Evolutionary conservation across 2,888 invertebrate species (phyloP).

Genomic region (Theristus sp.): DNA sequence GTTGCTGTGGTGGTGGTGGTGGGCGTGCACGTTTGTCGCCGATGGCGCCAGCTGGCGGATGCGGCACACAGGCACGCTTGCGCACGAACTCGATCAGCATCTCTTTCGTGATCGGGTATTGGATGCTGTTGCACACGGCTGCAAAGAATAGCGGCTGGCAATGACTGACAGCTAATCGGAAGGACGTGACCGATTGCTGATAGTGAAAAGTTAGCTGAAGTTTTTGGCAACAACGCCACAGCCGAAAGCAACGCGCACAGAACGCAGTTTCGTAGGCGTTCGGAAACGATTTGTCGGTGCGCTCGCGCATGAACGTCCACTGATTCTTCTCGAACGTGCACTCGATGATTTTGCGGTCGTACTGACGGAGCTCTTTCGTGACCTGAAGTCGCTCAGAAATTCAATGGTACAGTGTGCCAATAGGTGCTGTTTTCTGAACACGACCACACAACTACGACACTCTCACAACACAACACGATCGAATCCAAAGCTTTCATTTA

Average conservation of each 20-base stretch:
- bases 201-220: no score
- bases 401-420: no score
- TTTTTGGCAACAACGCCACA: no score
- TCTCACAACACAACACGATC: no score
- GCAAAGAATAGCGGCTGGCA: constrained; percentile 1
- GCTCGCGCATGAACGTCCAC: constrained; percentile 85
- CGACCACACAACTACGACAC: no score
- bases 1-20: no score
- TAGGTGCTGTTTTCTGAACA: no score
- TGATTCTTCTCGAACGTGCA: constrained; percentile 52
- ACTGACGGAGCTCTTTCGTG: constrained; percentile 54
- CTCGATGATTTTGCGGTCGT: constrained; percentile 85
- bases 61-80: not conserved
- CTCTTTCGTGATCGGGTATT: constrained; percentile 18
- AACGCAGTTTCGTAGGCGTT: constrained; percentile 66
- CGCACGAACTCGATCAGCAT: constrained; percentile 8
- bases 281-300: constrained; percentile 88
- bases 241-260: no score
- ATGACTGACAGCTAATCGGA: not conserved
- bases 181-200: not conserved
- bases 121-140: constrained; percentile 21
- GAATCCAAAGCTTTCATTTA: no score
- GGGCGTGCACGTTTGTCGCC: no score
- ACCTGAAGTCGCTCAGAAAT: constrained; percentile 20
- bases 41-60: no score